phyloP scores from a whole-genome alignment of 2,797 vertebrate species.

The Ctenopoma multispine region DNA sequence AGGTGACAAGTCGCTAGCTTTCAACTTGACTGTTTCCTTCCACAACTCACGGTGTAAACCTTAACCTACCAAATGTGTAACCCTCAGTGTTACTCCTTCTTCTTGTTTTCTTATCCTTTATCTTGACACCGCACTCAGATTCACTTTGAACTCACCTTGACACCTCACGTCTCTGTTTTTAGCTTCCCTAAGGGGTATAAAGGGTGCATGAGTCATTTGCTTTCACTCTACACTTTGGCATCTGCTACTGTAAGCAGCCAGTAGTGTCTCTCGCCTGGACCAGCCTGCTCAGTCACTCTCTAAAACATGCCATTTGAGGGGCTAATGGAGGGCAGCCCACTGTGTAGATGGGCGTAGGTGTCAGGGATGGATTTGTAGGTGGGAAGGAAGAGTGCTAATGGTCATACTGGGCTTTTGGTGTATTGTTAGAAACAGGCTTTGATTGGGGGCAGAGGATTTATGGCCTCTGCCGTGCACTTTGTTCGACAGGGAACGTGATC shows the following conservation, averaged over 20 bases:
- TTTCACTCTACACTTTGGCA: slow-evolving; percentile 60
- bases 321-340: slow-evolving; percentile 68
- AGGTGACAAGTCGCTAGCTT: slow-evolving; percentile 24
- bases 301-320: slow-evolving; percentile 54
- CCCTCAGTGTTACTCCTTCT: slow-evolving; percentile 3
- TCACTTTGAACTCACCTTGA: slow-evolving; percentile 64
- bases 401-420: slow-evolving; percentile 40
- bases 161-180: slow-evolving; percentile 66
- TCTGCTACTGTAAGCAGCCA: slow-evolving; percentile 53
- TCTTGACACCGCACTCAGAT: slow-evolving; percentile 23
- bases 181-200: slow-evolving; percentile 52
- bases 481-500: slow-evolving; percentile 53
- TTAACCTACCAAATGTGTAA: slow-evolving; percentile 14
- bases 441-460: slow-evolving; percentile 66
- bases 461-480: slow-evolving; percentile 43
- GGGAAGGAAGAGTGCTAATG: slow-evolving; percentile 52
- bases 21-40: slow-evolving; percentile 3
- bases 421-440: slow-evolving; percentile 59
- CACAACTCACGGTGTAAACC: neutral
- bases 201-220: slow-evolving; percentile 66
- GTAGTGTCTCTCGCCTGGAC: slow-evolving; percentile 36
- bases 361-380: slow-evolving; percentile 56
- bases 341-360: slow-evolving; percentile 56
- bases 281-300: slow-evolving; percentile 53
- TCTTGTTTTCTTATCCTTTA: slow-evolving; percentile 3